Evolutionary conservation across 37 sponge, comb jelly and placozoan species (phyloP).

Genomic region (Ianthella basta): DNA sequence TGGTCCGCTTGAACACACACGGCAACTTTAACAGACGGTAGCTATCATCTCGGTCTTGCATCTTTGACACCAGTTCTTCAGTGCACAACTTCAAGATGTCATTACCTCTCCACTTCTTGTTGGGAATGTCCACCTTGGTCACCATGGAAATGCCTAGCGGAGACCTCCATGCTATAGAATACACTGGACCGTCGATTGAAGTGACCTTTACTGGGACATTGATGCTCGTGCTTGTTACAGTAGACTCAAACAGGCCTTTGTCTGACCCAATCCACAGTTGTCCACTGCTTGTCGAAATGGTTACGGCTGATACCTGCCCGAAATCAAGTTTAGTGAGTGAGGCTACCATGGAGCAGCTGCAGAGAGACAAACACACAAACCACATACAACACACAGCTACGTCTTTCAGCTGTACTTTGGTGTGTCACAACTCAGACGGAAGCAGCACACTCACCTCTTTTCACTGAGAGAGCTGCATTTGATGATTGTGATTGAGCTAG

Average conservation of each 20-base stretch:
- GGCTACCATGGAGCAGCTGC: not conserved
- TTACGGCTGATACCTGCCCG: slow-evolving; percentile 7
- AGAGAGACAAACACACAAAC: slow-evolving; percentile 36
- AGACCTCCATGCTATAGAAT: slow-evolving; percentile 9
- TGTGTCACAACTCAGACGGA: not conserved
- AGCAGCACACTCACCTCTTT: not conserved
- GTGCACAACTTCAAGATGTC: too few species aligned
- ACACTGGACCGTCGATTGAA: slow-evolving; percentile 1
- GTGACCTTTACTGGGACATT: not conserved
- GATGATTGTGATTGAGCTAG: slow-evolving; percentile 50
- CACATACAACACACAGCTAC: not conserved
- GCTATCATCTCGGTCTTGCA: too few species aligned
- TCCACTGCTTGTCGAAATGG: slow-evolving; percentile 40
- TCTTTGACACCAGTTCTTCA: not conserved
- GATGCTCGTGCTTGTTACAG: not conserved
- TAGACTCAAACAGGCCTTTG: slow-evolving; percentile 48
- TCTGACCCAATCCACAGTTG: slow-evolving; percentile 70
- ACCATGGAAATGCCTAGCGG: not conserved
- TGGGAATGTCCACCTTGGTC: not conserved
- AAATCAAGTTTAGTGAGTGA: slow-evolving; percentile 10
- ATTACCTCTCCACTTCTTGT: not conserved
- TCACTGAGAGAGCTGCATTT: slow-evolving; percentile 46
- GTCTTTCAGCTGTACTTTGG: too few species aligned
- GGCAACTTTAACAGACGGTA: too few species aligned
- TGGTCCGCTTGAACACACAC: too few species aligned